Conservation (phyloP, 2,797 vertebrate species). For the Buphagus erythrorhynchus region DNA sequence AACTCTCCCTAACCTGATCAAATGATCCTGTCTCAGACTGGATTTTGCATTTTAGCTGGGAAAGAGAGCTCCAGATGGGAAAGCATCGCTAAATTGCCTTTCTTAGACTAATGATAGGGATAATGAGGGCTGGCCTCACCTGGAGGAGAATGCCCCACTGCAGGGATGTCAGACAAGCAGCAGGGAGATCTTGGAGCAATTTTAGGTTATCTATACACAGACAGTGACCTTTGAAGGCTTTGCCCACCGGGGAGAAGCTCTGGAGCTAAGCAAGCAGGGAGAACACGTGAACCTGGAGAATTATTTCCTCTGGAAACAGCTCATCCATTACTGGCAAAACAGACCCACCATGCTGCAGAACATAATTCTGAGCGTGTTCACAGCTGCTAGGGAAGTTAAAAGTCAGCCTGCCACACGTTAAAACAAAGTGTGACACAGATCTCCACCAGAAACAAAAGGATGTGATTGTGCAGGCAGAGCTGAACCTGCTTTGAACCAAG, state of each 20-base stretch:
- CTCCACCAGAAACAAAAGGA: not conserved
- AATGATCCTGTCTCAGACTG: not conserved
- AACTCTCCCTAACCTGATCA: not conserved
- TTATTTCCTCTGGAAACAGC: not conserved
- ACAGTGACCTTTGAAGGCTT: not conserved
- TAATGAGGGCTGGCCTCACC: constrained; percentile 15
- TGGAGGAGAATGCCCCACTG: not conserved
- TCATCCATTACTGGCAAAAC: not conserved
- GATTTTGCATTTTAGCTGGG: not conserved
- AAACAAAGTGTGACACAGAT: not conserved
- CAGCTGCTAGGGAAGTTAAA: not conserved
- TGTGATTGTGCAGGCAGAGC: not conserved
- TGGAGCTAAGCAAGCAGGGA: not conserved
- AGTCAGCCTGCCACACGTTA: not conserved
- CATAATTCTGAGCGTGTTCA: not conserved
- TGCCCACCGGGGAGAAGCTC: not conserved
- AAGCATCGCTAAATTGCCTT: not conserved
- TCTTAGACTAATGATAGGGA: not conserved
- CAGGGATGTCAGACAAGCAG: not conserved
- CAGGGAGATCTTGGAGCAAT: not conserved
- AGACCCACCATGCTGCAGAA: not conserved
- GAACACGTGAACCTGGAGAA: not conserved
- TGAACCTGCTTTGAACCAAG: not conserved
- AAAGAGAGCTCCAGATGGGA: constrained; percentile 4
- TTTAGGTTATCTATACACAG: not conserved